These are phyloP conservation scores for Halichoerus grypus DNA, from an alignment of 2,113 vertebrate genomes.

Conservation along the genomic window DNA sequence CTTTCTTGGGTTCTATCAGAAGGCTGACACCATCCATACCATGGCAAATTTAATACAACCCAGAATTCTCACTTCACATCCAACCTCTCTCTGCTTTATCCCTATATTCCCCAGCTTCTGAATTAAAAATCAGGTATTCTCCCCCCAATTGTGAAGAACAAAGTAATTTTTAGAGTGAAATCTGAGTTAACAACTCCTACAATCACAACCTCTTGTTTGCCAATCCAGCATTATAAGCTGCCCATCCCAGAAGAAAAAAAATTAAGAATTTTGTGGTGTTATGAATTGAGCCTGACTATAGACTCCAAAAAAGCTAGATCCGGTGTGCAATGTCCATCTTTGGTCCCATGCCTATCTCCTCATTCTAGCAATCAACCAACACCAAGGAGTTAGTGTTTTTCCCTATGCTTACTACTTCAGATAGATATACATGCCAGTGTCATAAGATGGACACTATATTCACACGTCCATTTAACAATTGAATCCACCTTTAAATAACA, in stretches of 20 bases:
- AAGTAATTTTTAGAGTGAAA: background rate
- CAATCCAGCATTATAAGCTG: background rate
- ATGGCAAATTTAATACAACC: background rate
- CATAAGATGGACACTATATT: background rate
- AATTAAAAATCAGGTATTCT: conserved; percentile 13
- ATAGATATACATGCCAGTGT: background rate
- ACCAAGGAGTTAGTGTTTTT: background rate
- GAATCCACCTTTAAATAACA: background rate
- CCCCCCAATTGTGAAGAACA: background rate
- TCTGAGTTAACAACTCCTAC: background rate
- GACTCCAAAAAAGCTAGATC: background rate
- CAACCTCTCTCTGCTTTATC: background rate
- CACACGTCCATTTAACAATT: background rate
- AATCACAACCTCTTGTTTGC: background rate
- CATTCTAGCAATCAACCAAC: background rate
- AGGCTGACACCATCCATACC: background rate
- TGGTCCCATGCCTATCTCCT: background rate
- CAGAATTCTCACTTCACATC: conserved; percentile 34
- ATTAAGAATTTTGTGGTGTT: background rate
- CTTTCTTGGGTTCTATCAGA: background rate
- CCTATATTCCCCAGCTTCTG: background rate
- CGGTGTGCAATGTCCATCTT: background rate
- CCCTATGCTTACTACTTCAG: background rate
- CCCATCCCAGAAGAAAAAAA: background rate
- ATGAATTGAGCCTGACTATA: background rate